These are phyloP conservation scores for Ophion ellenae DNA, from an alignment of 2,888 invertebrate genomes.

Conservation along the genomic window DNA sequence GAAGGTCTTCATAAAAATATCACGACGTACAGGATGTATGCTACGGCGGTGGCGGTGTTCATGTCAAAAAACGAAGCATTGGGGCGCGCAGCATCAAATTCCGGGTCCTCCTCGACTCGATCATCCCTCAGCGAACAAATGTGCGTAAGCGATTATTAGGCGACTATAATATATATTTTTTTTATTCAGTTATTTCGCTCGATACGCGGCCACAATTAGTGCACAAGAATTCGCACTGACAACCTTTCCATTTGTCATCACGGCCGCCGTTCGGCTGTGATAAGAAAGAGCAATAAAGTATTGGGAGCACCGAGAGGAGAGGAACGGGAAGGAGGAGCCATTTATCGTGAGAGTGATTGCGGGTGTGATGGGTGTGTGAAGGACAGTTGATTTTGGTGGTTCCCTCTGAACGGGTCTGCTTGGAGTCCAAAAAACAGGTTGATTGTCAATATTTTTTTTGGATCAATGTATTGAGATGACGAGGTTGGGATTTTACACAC, in stretches of 20 bases:
- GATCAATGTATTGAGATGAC: neutral
- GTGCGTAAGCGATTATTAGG: neutral
- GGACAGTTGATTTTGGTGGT: too few relatives aligned
- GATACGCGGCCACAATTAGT: neutral
- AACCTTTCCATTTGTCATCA: neutral
- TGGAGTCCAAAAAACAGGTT: too few relatives aligned
- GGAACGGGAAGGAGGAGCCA: too few relatives aligned
- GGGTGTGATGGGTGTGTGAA: too few relatives aligned
- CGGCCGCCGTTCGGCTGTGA: neutral
- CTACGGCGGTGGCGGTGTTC: conserved; percentile 21
- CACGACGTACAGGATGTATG: conserved; percentile 56
- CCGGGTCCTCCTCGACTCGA: neutral
- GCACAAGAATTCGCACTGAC: neutral
- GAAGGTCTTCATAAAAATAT: conserved; percentile 32
- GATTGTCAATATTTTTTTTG: neutral
- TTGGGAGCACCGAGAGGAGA: too few relatives aligned
- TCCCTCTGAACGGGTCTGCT: too few relatives aligned
- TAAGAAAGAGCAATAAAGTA: too few relatives aligned
- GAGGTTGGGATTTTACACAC: neutral
- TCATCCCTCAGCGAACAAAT: neutral
- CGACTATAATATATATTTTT: neutral
- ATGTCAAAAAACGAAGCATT: neutral
- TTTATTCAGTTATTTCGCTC: too few relatives aligned
- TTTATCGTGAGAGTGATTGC: too few relatives aligned
- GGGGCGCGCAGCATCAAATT: neutral